Base-by-base conservation (phyloP, 1,140 invertebrate genomes). In the Drosophila kurseongensis region DNA sequence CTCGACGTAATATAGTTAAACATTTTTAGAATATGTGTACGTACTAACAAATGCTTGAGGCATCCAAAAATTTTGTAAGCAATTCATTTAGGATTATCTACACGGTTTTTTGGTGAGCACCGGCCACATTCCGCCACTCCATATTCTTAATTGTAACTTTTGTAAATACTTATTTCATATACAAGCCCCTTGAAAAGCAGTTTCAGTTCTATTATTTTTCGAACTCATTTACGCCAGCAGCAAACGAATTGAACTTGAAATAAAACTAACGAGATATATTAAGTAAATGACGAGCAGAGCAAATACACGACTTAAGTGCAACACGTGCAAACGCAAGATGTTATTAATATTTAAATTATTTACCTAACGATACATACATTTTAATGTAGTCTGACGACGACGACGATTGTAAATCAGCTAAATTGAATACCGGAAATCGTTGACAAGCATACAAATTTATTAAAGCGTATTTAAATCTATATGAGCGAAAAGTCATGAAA, bases 271-370 rank as follows among this genome's bases (percentile, higher is more conserved):
- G 32, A 78, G 45, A 61, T 57, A 75, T 75, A 75, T 56, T 63
- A 44, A 50, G 61, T 52, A 48, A 61, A 23, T 60, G 59, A 45
- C 13, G 54, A 38, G 35, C 32, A 35, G 44, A 50, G 52, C 54
- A 58, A 69, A 41, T 62, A 61, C 50, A 84, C 47, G n/a, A 59
- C 41, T 54, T 38, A 38, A 38, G 36, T 38, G 36, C 36, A 38
- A 38, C 36, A 61, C 27, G 8, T 44, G 55, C 51, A 67, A 66
- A 75, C 35, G 58, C 66, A 79, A 84, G 67, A 78, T 86, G 82
- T 88, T 86, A 83, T 88, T 83, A 89, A 79, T 86, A 86, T 83
- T 86, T 76, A 68, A 80, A 89, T 84, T 78, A 88, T 89, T 84
- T 80, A 83, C 50, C 75, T 80, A 82, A 82, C 38, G 40, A 77